Conservation (phyloP, 2,113 vertebrate genomes). For the Grantiella picta region DNA sequence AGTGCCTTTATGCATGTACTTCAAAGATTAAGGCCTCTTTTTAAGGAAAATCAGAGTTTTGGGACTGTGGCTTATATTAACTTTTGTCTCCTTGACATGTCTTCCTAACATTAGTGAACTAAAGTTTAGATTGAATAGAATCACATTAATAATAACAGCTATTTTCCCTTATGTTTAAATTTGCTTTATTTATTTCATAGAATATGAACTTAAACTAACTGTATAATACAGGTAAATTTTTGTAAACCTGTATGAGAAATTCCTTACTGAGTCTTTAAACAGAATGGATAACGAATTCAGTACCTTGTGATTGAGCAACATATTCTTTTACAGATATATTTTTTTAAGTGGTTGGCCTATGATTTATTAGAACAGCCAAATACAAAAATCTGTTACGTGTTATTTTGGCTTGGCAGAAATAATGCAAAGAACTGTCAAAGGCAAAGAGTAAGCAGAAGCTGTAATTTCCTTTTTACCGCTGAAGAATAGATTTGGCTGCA, state of each 20-base stretch:
- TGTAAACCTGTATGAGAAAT: neutral
- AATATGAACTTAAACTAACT: neutral
- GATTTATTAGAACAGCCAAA: neutral
- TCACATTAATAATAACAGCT: neutral
- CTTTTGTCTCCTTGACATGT: neutral
- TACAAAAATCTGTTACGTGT: slow-evolving; percentile 14
- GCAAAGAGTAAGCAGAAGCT: slow-evolving; percentile 44
- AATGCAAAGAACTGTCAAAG: slow-evolving; percentile 38
- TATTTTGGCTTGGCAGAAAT: slow-evolving; percentile 52
- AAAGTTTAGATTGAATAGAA: neutral
- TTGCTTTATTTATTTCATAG: neutral
- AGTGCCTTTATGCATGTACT: neutral
- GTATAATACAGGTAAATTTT: neutral
- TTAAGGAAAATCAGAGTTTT: neutral
- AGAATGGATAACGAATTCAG: neutral
- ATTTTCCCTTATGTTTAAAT: neutral
- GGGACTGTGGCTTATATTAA: neutral
- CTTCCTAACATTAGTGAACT: neutral
- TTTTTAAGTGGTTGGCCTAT: neutral
- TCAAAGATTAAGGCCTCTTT: neutral
- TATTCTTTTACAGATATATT: neutral
- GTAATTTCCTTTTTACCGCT: slow-evolving; percentile 58
- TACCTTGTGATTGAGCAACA: neutral
- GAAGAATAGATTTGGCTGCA: slow-evolving; percentile 48
- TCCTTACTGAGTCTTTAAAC: neutral